These are phyloP conservation scores for Pungitius pungitius DNA, from an alignment of 2,113 vertebrate genomes.

Conservation along the genomic window DNA sequence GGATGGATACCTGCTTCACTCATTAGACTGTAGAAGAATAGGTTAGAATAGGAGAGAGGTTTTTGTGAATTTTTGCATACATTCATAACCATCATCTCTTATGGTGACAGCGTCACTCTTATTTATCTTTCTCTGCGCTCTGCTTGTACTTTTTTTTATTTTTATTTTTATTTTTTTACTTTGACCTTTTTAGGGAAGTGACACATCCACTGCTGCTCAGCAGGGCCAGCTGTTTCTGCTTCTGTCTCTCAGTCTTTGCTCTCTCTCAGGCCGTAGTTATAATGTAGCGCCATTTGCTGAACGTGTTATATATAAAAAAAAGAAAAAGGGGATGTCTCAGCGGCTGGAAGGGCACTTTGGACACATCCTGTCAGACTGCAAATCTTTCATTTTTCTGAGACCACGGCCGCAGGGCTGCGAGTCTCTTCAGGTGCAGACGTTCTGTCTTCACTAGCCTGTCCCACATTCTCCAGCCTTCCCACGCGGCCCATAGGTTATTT, in stretches of 20 bases:
- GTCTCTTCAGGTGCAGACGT: constrained; percentile 61
- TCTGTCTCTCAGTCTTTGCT: constrained; percentile 9
- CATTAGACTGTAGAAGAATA: constrained; percentile 14
- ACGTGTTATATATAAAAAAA: constrained; percentile 56
- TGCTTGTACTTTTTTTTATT: constrained; percentile 15
- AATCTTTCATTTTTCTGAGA: constrained; percentile 56
- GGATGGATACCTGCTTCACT: constrained; percentile 8
- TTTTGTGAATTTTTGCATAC: neutral
- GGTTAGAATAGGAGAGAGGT: neutral
- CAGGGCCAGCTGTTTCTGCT: constrained; percentile 14
- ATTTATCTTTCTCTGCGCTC: constrained; percentile 6
- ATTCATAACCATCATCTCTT: constrained; percentile 19
- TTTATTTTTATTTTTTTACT: constrained; percentile 12
- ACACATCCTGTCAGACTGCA: constrained; percentile 68
- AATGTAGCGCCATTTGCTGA: constrained; percentile 49
- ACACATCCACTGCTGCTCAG: constrained; percentile 49
- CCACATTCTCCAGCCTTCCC: constrained; percentile 52
- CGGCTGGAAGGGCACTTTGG: constrained; percentile 60
- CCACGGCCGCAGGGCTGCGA: constrained; percentile 52
- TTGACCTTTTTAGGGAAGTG: constrained; percentile 65
- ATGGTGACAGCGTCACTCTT: constrained; percentile 10
- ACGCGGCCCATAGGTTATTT: constrained; percentile 46
- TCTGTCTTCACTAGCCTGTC: constrained; percentile 61
- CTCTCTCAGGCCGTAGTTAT: constrained; percentile 17
- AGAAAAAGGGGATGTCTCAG: constrained; percentile 59